phyloP scores from a whole-genome alignment of 1,140 invertebrate genomes.

The Drosophila sturtevanti region DNA sequence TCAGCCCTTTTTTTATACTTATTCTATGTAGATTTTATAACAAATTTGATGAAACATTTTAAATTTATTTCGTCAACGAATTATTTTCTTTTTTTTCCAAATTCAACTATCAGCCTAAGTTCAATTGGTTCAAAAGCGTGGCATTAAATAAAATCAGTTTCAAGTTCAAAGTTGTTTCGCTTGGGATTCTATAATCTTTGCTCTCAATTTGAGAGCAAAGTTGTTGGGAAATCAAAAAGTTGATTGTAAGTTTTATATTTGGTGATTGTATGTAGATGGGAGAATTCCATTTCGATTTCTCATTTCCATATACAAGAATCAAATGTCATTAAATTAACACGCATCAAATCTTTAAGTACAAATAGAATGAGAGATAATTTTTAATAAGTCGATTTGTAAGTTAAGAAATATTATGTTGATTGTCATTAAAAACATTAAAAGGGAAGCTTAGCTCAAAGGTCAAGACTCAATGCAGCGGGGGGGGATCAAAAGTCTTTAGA shows the following conservation, averaged over 20 bases:
- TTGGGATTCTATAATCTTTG: constrained; percentile 27
- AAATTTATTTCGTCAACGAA: neutral
- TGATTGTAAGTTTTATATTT: constrained; percentile 16
- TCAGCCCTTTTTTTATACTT: constrained; percentile 17
- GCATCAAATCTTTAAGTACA: too few species aligned
- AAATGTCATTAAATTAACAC: too few species aligned
- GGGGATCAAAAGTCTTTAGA: neutral
- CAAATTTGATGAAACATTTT: neutral
- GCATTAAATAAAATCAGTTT: constrained; percentile 31
- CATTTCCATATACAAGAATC: too few species aligned
- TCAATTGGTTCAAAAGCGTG: constrained; percentile 46
- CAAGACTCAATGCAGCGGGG: neutral
- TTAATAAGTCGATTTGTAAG: too few species aligned
- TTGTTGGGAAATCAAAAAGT: neutral
- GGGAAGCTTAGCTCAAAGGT: neutral
- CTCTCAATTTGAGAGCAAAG: constrained; percentile 25
- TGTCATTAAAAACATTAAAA: neutral
- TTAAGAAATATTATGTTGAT: neutral
- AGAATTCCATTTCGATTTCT: too few species aligned
- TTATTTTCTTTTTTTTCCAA: neutral
- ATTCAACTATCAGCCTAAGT: neutral
- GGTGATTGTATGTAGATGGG: neutral
- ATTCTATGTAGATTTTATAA: neutral
- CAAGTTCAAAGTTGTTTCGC: constrained; percentile 48
- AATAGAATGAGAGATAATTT: too few species aligned